Percentiles rank a stretch among this genome's conserved stretches.
Evolutionary conservation across 2,113 vertebrate species (phyloP).

Genomic region (Actinemys pallida): DNA sequence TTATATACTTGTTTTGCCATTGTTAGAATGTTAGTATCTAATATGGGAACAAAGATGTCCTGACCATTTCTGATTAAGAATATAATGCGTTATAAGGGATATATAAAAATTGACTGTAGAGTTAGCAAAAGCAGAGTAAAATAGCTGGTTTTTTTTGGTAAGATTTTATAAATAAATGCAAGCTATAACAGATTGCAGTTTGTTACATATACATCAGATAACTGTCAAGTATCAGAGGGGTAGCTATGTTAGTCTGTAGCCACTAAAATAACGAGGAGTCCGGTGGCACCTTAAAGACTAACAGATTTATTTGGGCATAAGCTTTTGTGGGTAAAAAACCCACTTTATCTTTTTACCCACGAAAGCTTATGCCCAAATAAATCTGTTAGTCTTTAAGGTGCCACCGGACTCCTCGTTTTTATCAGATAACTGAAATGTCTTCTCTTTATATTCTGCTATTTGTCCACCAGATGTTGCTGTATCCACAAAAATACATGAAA

Average conservation of each 20-base stretch:
- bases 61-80: not conserved
- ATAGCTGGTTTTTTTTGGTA: not conserved
- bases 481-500: slow-evolving; percentile 42
- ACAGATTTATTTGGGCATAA: no score
- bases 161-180: not conserved
- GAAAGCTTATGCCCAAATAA: no score
- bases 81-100: not conserved
- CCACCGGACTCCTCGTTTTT: not conserved
- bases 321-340: no score
- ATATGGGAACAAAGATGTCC: not conserved
- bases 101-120: not conserved
- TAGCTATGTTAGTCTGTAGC: not conserved
- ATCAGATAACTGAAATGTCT: rapidly evolving
- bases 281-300: no score
- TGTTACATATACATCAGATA: not conserved
- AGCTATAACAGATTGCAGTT: not conserved
- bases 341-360: no score
- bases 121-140: not conserved
- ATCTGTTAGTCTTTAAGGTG: no score
- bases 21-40: not conserved
- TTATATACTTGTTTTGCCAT: no score
- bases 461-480: slow-evolving; percentile 76
- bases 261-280: no score
- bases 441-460: not conserved
- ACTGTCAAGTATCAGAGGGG: no score